Evolutionary conservation across 2,797 vertebrate genomes (phyloP).

Genomic region (Sciurus carolinensis): DNA sequence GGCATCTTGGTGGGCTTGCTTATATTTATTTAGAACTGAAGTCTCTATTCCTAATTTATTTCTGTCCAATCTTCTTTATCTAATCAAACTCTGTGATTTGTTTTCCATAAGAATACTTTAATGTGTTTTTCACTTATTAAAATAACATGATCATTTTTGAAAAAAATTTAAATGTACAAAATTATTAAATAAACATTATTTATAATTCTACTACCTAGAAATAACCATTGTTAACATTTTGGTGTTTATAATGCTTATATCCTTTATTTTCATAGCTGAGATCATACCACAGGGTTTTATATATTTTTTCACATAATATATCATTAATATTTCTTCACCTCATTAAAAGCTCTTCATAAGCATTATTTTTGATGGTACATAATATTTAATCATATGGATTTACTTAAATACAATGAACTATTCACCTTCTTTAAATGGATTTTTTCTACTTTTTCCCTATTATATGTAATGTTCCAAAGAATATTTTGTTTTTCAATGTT

Average conservation of each 20-base stretch:
- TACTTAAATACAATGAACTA: slow-evolving; percentile 81
- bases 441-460: slow-evolving; percentile 65
- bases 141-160: slow-evolving; percentile 56
- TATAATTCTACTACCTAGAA: slow-evolving; percentile 53
- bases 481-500: slow-evolving; percentile 65
- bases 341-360: slow-evolving; percentile 81
- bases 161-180: slow-evolving; percentile 39
- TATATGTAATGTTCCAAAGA: slow-evolving; percentile 54
- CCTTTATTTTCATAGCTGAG: slow-evolving; percentile 80
- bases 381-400: slow-evolving; percentile 83
- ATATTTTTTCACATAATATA: slow-evolving; percentile 75
- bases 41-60: slow-evolving; percentile 45
- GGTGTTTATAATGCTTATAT: slow-evolving; percentile 60
- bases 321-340: slow-evolving; percentile 81
- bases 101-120: slow-evolving; percentile 58
- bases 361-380: slow-evolving; percentile 79
- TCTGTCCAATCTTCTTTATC: slow-evolving; percentile 31
- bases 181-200: slow-evolving; percentile 70
- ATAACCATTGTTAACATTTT: slow-evolving; percentile 70
- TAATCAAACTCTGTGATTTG: slow-evolving; percentile 14
- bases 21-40: slow-evolving; percentile 65
- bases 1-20: slow-evolving; percentile 19
- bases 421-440: slow-evolving; percentile 74
- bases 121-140: slow-evolving; percentile 62
- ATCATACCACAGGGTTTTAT: slow-evolving; percentile 69